These are phyloP conservation scores for Leptarthrus brevirostris DNA, from an alignment of 2,888 invertebrate genomes.

Conservation along the genomic window DNA sequence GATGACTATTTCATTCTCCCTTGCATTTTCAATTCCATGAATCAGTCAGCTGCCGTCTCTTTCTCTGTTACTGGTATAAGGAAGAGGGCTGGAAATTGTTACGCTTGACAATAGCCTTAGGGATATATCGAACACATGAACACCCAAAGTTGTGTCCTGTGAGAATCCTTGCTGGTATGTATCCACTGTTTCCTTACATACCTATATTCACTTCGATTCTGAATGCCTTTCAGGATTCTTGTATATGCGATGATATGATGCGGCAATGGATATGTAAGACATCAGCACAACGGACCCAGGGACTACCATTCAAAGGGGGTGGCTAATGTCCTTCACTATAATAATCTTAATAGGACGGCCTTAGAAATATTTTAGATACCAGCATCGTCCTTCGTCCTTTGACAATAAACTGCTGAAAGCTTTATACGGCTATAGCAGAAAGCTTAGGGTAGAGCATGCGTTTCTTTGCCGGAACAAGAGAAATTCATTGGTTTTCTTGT, in stretches of 20 bases:
- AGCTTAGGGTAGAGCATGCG: slow-evolving; percentile 12
- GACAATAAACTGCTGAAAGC: slow-evolving; percentile 15
- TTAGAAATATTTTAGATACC: not conserved
- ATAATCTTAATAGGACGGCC: slow-evolving; percentile 14
- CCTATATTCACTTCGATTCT: too few relatives aligned
- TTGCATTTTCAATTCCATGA: not conserved
- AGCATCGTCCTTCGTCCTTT: not conserved
- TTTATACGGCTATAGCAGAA: not conserved
- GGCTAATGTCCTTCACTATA: not conserved
- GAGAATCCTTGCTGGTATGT: too few relatives aligned
- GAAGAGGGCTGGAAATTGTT: slow-evolving; percentile 34
- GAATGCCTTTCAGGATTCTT: too few relatives aligned
- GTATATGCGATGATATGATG: too few relatives aligned
- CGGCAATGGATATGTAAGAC: too few relatives aligned
- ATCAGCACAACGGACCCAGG: too few relatives aligned
- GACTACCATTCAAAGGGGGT: not conserved
- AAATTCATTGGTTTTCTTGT: not conserved
- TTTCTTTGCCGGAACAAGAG: not conserved
- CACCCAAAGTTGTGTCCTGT: slow-evolving; percentile 1
- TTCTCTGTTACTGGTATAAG: slow-evolving; percentile 15
- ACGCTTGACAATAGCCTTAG: slow-evolving; percentile 2
- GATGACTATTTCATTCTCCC: not conserved
- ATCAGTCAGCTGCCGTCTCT: not conserved
- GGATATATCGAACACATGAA: slow-evolving; percentile 30
- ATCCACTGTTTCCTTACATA: too few relatives aligned